Evolutionary conservation across 2,888 invertebrate genomes (phyloP).

Genomic region (Nemotelus nigrinus): DNA sequence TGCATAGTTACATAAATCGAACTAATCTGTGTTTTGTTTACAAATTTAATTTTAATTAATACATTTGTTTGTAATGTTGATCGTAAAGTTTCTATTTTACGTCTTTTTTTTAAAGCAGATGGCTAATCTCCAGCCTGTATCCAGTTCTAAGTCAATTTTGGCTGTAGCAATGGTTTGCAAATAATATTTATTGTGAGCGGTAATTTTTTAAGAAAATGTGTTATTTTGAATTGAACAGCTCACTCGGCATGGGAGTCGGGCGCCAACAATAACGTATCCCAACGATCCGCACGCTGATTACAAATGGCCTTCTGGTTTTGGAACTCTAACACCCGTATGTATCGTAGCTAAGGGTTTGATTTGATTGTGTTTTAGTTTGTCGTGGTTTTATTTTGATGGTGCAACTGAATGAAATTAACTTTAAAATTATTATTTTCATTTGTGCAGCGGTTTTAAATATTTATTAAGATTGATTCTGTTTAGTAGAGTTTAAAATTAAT

Average conservation of each 20-base stretch:
- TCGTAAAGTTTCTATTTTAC: neutral
- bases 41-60: no score
- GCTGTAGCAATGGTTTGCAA: conserved; percentile 8
- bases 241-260: conserved; percentile 18
- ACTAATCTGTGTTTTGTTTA: no score
- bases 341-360: neutral
- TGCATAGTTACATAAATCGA: no score
- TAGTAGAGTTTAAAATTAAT: no score
- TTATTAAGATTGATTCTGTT: no score
- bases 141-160: neutral
- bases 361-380: neutral
- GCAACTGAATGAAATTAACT: no score
- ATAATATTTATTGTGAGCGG: neutral
- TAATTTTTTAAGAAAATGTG: neutral
- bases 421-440: no score
- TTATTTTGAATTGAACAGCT: neutral
- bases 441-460: no score
- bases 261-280: neutral
- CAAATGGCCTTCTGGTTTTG: conserved; percentile 9
- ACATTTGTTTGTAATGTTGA: no score
- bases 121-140: neutral
- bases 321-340: conserved; percentile 14
- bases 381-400: neutral
- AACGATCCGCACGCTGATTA: neutral
- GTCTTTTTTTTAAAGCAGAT: neutral